Evolutionary conservation across 2,113 vertebrate genomes (phyloP).

Genomic region (Odocoileus virginianus): DNA sequence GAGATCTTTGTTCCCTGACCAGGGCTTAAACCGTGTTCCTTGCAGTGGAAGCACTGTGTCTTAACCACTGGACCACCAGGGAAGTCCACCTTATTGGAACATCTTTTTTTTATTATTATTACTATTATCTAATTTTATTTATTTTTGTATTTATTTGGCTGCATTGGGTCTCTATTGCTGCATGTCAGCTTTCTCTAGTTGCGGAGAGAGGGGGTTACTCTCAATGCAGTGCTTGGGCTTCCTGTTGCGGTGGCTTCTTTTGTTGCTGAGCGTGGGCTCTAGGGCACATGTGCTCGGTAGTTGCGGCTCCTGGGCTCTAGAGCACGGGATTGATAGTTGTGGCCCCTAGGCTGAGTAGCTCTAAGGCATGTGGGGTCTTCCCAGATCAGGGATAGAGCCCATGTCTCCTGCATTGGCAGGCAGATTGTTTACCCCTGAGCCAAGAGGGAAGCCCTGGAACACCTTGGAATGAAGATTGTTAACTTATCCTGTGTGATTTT

Average conservation of each 20-base stretch:
- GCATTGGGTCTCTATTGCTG: background rate
- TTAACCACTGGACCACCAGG: background rate
- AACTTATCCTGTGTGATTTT: background rate
- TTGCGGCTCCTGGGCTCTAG: background rate
- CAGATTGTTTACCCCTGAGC: background rate
- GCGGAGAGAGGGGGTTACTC: background rate
- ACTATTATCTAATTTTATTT: background rate
- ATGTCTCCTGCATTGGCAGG: background rate
- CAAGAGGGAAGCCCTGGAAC: background rate
- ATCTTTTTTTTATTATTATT: background rate
- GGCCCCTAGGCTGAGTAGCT: background rate
- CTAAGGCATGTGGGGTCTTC: background rate
- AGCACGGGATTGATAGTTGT: fast-evolving
- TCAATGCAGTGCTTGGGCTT: background rate
- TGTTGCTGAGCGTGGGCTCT: background rate
- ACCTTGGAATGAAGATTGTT: background rate
- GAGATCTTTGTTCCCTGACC: background rate
- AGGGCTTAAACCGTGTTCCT: background rate
- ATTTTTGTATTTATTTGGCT: background rate
- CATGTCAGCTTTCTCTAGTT: background rate
- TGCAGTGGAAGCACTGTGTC: background rate
- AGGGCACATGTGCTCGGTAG: background rate
- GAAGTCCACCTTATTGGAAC: background rate
- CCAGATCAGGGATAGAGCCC: background rate
- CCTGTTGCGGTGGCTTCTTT: background rate